Conservation (phyloP, 2,113 vertebrate genomes). For the Protobothrops flavoviridis region DNA sequence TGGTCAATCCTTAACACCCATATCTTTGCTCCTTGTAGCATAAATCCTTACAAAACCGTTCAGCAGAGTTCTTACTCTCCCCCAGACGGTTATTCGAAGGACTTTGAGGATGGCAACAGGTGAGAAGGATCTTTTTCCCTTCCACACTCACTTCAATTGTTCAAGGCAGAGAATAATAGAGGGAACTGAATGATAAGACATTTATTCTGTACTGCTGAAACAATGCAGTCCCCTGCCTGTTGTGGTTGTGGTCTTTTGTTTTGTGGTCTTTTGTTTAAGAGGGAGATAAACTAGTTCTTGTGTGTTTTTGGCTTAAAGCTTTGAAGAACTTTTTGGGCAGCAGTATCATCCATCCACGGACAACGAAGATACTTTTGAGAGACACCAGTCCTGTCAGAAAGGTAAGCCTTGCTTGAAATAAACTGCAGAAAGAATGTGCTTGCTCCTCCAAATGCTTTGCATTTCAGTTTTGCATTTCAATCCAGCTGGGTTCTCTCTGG, state of each 20-base stretch:
- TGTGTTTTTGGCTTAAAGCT: slow-evolving; percentile 32
- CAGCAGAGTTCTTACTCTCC: slow-evolving; percentile 52
- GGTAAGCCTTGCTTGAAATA: slow-evolving; percentile 35
- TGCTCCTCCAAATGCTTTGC: not conserved
- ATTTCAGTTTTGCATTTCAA: not conserved
- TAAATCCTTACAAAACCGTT: slow-evolving; percentile 55
- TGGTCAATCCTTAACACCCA: slow-evolving; percentile 1
- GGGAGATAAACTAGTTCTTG: not conserved
- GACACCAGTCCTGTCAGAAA: slow-evolving; percentile 29
- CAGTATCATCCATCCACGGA: slow-evolving; percentile 37
- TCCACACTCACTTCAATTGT: not conserved
- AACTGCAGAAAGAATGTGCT: not conserved
- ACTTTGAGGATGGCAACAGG: slow-evolving; percentile 58
- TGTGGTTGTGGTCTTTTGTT: not conserved
- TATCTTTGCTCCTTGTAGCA: slow-evolving; percentile 37
- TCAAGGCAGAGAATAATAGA: not conserved
- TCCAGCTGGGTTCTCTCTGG: not conserved
- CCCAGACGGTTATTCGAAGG: slow-evolving; percentile 54
- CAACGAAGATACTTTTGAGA: slow-evolving; percentile 25
- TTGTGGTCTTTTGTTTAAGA: not conserved
- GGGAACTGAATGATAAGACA: not conserved
- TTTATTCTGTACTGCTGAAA: not conserved
- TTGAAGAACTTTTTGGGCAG: slow-evolving; percentile 44
- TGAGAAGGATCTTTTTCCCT: slow-evolving; percentile 21
- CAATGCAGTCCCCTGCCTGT: too few relatives aligned